Evolutionary conservation across 2,113 vertebrate species (phyloP), one percentile per base, ranked within the genome.

Genomic region (Anser brachyrhynchus): DNA sequence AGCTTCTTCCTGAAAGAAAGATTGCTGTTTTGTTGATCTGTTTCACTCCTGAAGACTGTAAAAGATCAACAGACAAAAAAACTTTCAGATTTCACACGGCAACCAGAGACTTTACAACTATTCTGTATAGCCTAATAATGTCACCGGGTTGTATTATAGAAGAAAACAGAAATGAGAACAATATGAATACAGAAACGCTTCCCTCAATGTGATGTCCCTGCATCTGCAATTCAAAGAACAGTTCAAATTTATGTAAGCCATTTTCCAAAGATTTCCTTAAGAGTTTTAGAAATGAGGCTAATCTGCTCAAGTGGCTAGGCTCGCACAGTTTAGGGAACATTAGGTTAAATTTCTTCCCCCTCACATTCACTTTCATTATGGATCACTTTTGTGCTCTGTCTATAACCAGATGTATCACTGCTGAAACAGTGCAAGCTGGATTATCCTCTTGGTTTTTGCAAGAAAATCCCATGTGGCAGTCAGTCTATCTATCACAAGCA

Each of bases 91-190:
- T 94, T 87, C 89, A 73, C 77, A 65, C 7, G 41, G 87, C 77
- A 96, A 55, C 31, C 2, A 0, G 58, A 87, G 81, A 84, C 81
- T 89, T 93, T 72, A 80, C 67, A 73, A 92, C 87, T 82, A 62
- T 83, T 91, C 67, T 71, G 4, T 43, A 81, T 74, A 96, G 92
- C 92, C 93, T 96, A 92, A 94, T 96, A 96, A 96, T 95, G 95
- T 97, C 95, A 96, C 64, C 35, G 51, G 35, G 73, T 82, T 87
- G 77, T 21, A 29, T 22, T 86, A 75, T 1, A 92, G 54, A 88
- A 74, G 74, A 73, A 80, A 95, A 92, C 59, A 93, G 87, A 87
- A 83, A 82, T 55, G 58, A 73, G 62, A 96, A 95, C 85, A 96
- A 90, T 79, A 55, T 0, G 5, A 92, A 79, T 78, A 86, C 74